Evolutionary conservation across 1,140 invertebrate species (phyloP), one percentile per base, ranked within the genome.

Genomic region (Homalodisca vitripennis): DNA sequence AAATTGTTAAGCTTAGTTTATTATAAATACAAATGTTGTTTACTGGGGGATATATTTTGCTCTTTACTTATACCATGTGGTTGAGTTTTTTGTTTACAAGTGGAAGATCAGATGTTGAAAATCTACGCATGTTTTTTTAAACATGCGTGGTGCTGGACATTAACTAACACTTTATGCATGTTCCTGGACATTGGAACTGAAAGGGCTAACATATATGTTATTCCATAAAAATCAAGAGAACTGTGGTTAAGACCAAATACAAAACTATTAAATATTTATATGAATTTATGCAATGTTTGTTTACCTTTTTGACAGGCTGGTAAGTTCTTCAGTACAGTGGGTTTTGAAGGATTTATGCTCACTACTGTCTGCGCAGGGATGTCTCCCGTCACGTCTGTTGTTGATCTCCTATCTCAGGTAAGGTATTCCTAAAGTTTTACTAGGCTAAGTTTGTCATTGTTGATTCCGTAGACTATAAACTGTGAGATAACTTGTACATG

Each of bases 301-400:
- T 69, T 71, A 73, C 78, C 74, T 72, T 79, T 76, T 84, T 83
- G 74, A n/a, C 79, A 96, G 92, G 82, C 80, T 73, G 91, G 90
- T 22, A 88, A 89, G 72, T 95, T 95, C 74, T 88, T 91, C 73
- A 96, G 93, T 10, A 88, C 88, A 14, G 81, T 92, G 67, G 96
- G 96, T 41, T 77, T 91, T 41, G 95, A 97, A 79, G 93, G 96
- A 53, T 92, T 87, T 76, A 77, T 98, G 70, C 75, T 98, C 32
- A 87, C 87, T 3, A 85, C 83, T n/a, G 75, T 96, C n/a, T 92
- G 89, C 69, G 84, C 88, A 73, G 95, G 94, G 64, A 92, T 95
- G 84, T 83, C 88, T 17, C 91, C 90, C 2, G 85, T 89, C 74
- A 82, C 80, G 26, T 86, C 86, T 0, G 74, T 84, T 24, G 73